phyloP scores from a whole-genome alignment of 2,113 vertebrate species.

The Lophura nycthemera region DNA sequence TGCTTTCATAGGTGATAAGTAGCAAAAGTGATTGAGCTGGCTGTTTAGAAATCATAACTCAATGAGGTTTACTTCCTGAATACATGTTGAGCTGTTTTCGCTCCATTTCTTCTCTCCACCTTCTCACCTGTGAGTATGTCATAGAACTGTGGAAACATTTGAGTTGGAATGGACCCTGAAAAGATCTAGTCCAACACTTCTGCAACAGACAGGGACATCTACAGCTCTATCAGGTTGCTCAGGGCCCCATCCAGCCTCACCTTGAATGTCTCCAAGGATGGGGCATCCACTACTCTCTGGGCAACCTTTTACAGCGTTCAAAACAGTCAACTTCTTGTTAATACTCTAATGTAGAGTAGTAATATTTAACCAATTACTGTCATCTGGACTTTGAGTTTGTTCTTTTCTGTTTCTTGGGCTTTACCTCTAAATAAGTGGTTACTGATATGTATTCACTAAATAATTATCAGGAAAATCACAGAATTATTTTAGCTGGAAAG shows the following conservation, averaged over 20 bases:
- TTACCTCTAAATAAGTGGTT: neutral
- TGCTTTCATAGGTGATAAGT: neutral
- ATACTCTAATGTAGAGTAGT: neutral
- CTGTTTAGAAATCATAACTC: neutral
- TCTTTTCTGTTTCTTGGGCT: neutral
- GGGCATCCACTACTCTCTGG: too few relatives aligned
- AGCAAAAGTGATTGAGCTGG: neutral
- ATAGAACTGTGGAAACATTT: too few relatives aligned
- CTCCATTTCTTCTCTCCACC: neutral
- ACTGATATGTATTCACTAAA: rapidly evolving
- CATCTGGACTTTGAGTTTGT: neutral
- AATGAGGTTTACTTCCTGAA: neutral
- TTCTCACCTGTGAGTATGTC: neutral
- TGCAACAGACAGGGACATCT: too few relatives aligned
- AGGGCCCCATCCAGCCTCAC: too few relatives aligned
- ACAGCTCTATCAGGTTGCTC: too few relatives aligned
- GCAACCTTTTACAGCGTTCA: neutral
- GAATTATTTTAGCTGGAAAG: too few relatives aligned
- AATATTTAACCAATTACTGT: neutral
- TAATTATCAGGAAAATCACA: neutral
- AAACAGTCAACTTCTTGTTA: neutral
- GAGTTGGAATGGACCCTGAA: too few relatives aligned
- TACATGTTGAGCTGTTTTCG: neutral
- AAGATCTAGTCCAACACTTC: too few relatives aligned
- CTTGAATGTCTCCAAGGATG: too few relatives aligned